Percentiles rank a stretch among this genome's conserved stretches.
phyloP scores from a whole-genome alignment of 2,888 invertebrate genomes.

The Macrophya alboannulata region DNA sequence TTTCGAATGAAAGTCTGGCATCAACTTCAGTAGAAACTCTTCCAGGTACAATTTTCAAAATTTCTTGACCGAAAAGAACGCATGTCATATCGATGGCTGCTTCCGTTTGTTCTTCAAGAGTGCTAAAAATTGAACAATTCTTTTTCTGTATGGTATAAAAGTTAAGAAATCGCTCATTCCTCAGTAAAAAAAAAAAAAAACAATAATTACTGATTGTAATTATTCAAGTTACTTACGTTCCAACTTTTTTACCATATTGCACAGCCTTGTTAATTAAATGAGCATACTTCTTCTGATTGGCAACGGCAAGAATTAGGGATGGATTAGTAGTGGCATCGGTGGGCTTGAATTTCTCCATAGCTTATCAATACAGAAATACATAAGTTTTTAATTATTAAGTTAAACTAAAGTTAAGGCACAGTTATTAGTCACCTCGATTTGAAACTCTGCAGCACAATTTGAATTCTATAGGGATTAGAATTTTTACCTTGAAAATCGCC shows the following conservation, averaged over 20 bases:
- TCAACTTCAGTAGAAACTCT: constrained; percentile 98
- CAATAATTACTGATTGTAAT: background rate
- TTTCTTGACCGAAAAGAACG: constrained; percentile 98
- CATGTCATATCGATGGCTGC: constrained; percentile 96
- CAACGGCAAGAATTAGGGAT: constrained; percentile 96
- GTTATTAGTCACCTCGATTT: background rate
- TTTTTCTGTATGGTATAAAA: background rate
- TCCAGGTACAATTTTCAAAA: constrained; percentile 98
- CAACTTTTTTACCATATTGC: constrained; percentile 89
- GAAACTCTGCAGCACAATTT: background rate
- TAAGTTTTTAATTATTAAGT: background rate
- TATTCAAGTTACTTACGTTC: constrained; percentile 80
- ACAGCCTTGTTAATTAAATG: constrained; percentile 95
- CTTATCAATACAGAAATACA: background rate
- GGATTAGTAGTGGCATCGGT: constrained; percentile 99
- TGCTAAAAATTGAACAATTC: constrained; percentile 80
- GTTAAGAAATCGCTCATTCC: background rate
- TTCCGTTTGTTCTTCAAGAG: constrained; percentile 87
- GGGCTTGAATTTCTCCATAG: constrained; percentile 86
- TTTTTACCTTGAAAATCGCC: constrained; percentile 97
- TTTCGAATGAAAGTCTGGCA: constrained; percentile 97
- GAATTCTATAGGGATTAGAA: constrained; percentile 14
- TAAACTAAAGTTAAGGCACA: background rate
- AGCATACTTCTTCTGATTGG: constrained; percentile 96
- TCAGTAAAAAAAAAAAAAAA: background rate